Evolutionary conservation across 1,140 invertebrate species (phyloP), one percentile per base, ranked within the genome.

Genomic region (Phenacoccus solenopsis): DNA sequence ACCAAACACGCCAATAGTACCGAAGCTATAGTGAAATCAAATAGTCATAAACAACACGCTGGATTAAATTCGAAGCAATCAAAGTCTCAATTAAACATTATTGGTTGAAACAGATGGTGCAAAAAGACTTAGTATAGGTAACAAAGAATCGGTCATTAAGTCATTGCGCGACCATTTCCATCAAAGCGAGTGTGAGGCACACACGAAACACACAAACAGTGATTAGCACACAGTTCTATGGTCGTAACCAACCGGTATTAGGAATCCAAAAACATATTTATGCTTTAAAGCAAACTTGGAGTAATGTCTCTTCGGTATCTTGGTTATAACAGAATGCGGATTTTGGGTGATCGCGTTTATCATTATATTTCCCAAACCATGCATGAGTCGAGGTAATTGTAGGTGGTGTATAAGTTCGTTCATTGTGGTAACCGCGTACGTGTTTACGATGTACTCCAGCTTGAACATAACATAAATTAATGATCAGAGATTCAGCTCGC

Each of bases 361-460:
- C 3, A 70, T 22, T 2, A 28, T 24, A 20, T 28, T 32, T 30
- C 61, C 21, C 1, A 28, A 21, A 21, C 57, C 27, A 2, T 32
- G 25, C 24, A 72, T 16, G 5, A 72, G 35, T 7, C 35, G 64
- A 2, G 61, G 56, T 56, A 72, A 28, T 0, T 30, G 56, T 21
- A 72, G 25, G 12, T 72, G 24, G 16, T 30, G 20, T 22, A 72
- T 21, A 21, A 72, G 28, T 12, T 68, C 69, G 64, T 64, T 28
- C 9, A 70, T 22, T 3, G 69, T 70, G 0, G 28, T 67, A 20
- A 70, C 69, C 9, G 20, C 25, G 22, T 72, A 59, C 27, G 16
- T 67, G 12, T 71, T 68, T 13, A 71, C 57, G 25, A 71, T 71
- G 21, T 59, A 71, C 21, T 69, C 67, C 2, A 71, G 71, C 71